Conservation (phyloP, 35 echinoderm and acorn worm species). For the Ptychodera flava region DNA sequence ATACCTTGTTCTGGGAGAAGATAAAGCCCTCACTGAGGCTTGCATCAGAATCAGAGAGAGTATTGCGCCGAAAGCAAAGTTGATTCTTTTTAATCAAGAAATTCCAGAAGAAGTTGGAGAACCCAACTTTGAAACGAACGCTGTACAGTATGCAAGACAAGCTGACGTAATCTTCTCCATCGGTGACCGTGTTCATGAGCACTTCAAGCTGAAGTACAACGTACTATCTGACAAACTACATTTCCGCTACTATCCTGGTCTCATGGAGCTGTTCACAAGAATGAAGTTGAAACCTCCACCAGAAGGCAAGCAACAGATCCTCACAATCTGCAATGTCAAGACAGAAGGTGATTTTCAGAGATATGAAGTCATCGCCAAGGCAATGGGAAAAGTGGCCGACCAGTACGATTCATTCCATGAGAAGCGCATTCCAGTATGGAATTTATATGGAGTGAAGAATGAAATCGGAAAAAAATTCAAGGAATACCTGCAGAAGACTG, state of each 20-base stretch:
- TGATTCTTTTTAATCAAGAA: not conserved
- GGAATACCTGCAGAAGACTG: not conserved
- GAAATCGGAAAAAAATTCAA: not conserved
- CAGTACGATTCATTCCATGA: not conserved
- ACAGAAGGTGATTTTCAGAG: not conserved
- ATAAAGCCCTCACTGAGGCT: not conserved
- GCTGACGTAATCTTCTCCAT: not conserved
- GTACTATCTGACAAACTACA: not conserved
- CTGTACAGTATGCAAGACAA: not conserved
- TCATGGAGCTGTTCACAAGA: not conserved
- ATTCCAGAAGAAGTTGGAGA: not conserved
- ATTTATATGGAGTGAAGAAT: not conserved
- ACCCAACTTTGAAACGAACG: not conserved
- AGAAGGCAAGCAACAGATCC: not conserved
- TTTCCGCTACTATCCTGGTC: not conserved
- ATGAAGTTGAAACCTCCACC: not conserved
- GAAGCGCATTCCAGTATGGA: not conserved
- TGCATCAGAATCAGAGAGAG: not conserved
- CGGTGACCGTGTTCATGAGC: not conserved
- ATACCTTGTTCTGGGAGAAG: not conserved
- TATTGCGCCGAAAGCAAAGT: not conserved
- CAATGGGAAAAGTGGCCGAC: not conserved
- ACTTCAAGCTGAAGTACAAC: not conserved
- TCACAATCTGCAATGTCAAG: not conserved
- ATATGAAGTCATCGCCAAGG: not conserved